Evolutionary conservation across 2,797 vertebrate genomes (phyloP).

Genomic region (Lycodopsis pacificus): DNA sequence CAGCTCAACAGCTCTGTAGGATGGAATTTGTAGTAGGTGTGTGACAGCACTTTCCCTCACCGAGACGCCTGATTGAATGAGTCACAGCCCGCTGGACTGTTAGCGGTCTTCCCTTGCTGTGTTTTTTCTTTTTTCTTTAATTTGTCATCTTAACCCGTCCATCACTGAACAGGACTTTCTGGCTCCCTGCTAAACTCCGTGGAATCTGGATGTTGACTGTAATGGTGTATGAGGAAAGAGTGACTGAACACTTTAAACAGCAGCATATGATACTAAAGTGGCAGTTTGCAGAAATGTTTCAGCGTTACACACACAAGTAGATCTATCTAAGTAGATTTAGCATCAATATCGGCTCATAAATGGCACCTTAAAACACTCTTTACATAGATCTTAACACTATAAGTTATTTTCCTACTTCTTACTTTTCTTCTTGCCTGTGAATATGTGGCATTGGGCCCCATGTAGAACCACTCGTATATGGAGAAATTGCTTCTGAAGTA

Average conservation of each 20-base stretch:
- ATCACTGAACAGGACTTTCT: not conserved
- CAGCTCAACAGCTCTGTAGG: not conserved
- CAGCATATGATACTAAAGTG: not conserved
- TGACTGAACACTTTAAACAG: not conserved
- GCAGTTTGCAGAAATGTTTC: not conserved
- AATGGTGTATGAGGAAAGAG: not conserved
- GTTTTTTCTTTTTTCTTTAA: not conserved
- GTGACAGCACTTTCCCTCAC: not conserved
- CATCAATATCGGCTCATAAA: not conserved
- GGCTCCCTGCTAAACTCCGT: not conserved
- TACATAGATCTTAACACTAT: no score
- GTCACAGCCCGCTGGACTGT: not conserved
- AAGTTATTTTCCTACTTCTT: not conserved
- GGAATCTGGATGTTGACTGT: not conserved
- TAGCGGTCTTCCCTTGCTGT: not conserved
- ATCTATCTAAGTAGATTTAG: not conserved
- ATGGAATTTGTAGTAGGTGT: not conserved
- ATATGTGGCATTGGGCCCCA: not conserved
- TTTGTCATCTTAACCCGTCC: not conserved
- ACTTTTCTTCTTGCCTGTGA: no score
- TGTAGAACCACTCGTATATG: not conserved
- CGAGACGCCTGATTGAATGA: not conserved
- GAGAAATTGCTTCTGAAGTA: no score
- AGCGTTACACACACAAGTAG: no score
- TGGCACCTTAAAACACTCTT: not conserved